Evolutionary conservation across 2,797 vertebrate species (phyloP), one percentile per base, ranked within the genome.

Genomic region (Hypotaenidia philippensis): DNA sequence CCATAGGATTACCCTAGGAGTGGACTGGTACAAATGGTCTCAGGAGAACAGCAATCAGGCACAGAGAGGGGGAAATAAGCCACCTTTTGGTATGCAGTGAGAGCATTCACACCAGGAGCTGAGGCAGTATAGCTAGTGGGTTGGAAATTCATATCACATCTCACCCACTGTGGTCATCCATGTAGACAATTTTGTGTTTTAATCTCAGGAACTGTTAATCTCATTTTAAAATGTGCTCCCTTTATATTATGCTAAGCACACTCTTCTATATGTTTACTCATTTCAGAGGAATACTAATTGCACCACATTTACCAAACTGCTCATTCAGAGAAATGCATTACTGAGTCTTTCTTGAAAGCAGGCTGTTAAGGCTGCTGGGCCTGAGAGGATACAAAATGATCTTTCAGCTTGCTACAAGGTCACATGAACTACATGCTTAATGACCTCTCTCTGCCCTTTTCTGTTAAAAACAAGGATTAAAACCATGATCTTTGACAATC

Each of bases 281-380:
- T 83, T 93, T 94, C 84, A 60, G 49, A 50, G 61, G 56, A 95
- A 70, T 77, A 50, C n/a, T 68, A 82, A 79, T 70, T 87, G 26
- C 40, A 74, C 59, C 29, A 14, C 18, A 47, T 84, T 87, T 92
- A 53, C 36, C 31, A 79, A 82, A 92, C 92, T 60, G 44, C 26
- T 91, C 52, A 45, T 74, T 90, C 52, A 83, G 66, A 70, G 71
- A 83, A 90, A 72, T 23, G 27, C 14, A 64, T 76, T 52, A 80
- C 49, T 60, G 53, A 84, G 57, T 56, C 27, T 71, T 94, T 88
- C 90, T 88, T 93, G 72, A 94, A 96, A 94, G 93, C 20, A 87
- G 89, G 61, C 91, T 86, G 92, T 95, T 98, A 94, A 71, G 75
- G 13, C 65, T 93, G 89, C 90, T 92, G 74, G 70, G 61, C 57